Conservation (phyloP, 2,888 invertebrate species). For the Pasiphila rectangulata region DNA sequence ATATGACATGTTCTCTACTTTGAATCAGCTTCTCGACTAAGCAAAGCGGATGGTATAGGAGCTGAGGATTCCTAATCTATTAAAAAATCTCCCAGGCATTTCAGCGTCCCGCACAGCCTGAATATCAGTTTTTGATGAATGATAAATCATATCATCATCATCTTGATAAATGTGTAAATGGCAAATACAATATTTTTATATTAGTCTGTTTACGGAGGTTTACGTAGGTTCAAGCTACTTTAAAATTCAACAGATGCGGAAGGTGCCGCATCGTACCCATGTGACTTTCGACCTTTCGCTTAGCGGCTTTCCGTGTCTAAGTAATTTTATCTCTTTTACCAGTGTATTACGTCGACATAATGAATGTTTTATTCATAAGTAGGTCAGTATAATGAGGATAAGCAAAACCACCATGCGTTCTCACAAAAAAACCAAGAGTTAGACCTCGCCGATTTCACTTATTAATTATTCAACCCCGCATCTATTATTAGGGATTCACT, state of each 20-base stretch:
- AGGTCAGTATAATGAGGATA: conserved; percentile 40
- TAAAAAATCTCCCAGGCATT: no score
- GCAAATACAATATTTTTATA: no score
- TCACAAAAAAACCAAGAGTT: conserved; percentile 21
- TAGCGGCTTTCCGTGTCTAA: conserved; percentile 9
- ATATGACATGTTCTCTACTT: no score
- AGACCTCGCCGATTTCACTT: conserved; percentile 24
- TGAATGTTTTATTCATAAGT: conserved; percentile 43
- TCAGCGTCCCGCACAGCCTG: no score
- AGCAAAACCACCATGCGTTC: conserved; percentile 7
- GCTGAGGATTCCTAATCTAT: no score
- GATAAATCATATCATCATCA: no score
- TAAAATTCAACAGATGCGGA: conserved; percentile 22
- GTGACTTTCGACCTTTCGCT: conserved; percentile 32
- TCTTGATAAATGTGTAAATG: no score
- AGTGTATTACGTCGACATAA: conserved; percentile 25
- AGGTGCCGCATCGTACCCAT: conserved; percentile 20
- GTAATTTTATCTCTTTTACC: conserved; percentile 15
- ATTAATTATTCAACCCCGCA: conserved; percentile 39
- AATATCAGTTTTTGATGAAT: no score
- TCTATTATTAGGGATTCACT: conserved; percentile 46
- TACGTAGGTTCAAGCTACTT: conserved; percentile 6
- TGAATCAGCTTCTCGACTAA: no score
- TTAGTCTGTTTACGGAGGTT: no score
- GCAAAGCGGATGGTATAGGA: no score